Conservation (phyloP, 1,140 invertebrate species). For the Hyles vespertilio region DNA sequence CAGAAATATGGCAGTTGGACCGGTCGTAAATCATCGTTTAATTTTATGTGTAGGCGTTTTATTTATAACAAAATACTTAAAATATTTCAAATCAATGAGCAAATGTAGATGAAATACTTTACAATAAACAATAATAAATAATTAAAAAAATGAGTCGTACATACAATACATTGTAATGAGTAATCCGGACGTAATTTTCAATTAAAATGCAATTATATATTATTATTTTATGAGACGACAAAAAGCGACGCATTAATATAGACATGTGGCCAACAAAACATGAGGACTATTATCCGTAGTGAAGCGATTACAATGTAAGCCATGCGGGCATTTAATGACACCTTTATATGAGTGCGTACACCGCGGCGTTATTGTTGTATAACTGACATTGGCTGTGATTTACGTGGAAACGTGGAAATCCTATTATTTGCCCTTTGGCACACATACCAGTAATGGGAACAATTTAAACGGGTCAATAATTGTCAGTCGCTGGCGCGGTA, state of each 20-base stretch:
- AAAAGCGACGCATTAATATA: slow-evolving; percentile 16
- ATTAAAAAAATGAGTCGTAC: too few relatives aligned
- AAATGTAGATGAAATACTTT: too few relatives aligned
- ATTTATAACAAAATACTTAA: too few relatives aligned
- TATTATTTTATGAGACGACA: background rate
- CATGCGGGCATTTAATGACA: slow-evolving; percentile 41
- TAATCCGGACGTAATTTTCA: background rate
- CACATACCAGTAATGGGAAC: background rate
- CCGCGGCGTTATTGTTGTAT: slow-evolving; percentile 18
- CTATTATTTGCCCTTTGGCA: slow-evolving; percentile 7
- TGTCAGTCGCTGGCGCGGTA: background rate
- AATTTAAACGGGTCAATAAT: background rate
- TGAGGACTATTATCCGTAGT: slow-evolving; percentile 25
- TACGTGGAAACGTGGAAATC: slow-evolving; percentile 11
- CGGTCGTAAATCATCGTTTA: too few relatives aligned
- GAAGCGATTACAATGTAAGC: slow-evolving; percentile 29
- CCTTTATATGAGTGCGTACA: slow-evolving; percentile 28
- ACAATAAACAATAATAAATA: too few relatives aligned
- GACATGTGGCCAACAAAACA: slow-evolving; percentile 12
- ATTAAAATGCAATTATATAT: slow-evolving; percentile 1
- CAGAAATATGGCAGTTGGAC: too few relatives aligned
- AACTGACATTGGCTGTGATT: slow-evolving; percentile 19
- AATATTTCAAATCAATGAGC: too few relatives aligned
- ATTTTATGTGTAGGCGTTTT: too few relatives aligned
- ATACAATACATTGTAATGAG: too few relatives aligned